phyloP scores from a whole-genome alignment of 2,888 invertebrate genomes.

The Netelia fuscicornis region DNA sequence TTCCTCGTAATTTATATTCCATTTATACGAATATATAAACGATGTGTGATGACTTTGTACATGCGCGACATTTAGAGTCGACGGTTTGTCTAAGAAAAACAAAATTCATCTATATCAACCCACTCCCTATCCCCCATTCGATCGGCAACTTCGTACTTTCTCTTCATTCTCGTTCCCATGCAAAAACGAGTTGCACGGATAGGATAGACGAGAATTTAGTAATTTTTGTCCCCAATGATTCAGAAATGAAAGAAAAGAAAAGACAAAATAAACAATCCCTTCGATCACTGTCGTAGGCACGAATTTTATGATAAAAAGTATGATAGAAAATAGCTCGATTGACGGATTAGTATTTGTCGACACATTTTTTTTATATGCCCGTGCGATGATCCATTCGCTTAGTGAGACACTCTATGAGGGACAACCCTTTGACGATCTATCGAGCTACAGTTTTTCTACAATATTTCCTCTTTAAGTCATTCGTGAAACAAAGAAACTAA shows the following conservation, averaged over 20 bases:
- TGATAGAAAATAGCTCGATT: slow-evolving; percentile 19
- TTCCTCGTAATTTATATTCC: slow-evolving; percentile 40
- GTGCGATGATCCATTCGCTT: slow-evolving; percentile 46
- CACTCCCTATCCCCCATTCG: neutral
- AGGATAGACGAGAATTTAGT: slow-evolving; percentile 19
- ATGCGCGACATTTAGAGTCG: slow-evolving; percentile 50
- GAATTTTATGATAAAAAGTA: slow-evolving; percentile 31
- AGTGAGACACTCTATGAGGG: slow-evolving; percentile 1
- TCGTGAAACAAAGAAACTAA: neutral
- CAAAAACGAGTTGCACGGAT: slow-evolving; percentile 8
- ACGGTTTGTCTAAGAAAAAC: slow-evolving; percentile 45
- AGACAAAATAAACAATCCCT: slow-evolving; percentile 29
- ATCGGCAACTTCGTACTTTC: slow-evolving; percentile 9
- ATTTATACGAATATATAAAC: slow-evolving; percentile 59
- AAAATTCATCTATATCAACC: slow-evolving; percentile 59
- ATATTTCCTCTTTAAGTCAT: neutral
- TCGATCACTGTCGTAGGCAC: slow-evolving; percentile 18
- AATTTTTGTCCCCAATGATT: slow-evolving; percentile 3
- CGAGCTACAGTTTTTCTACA: neutral
- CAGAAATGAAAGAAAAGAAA: neutral
- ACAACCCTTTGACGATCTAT: slow-evolving; percentile 20
- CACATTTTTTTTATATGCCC: slow-evolving; percentile 1
- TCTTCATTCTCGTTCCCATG: slow-evolving; percentile 14
- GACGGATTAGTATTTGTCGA: slow-evolving; percentile 4
- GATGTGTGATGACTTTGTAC: slow-evolving; percentile 66